Evolutionary conservation across 1,140 invertebrate species (phyloP).

Genomic region (Scaptomyza montana): DNA sequence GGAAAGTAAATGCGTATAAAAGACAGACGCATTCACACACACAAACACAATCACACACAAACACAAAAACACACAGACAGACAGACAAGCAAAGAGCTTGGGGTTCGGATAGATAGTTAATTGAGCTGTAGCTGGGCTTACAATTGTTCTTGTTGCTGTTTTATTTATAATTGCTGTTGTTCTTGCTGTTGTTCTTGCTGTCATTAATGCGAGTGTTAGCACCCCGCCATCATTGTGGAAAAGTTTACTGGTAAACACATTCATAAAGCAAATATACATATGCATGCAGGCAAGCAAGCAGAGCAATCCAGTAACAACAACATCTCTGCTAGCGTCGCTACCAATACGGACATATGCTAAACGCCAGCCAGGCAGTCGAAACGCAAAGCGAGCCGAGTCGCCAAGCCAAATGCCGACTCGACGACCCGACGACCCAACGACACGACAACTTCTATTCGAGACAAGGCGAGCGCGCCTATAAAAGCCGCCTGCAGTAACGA

Average conservation of each 20-base stretch:
- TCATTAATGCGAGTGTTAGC: constrained; percentile 80
- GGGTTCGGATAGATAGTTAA: constrained; percentile 68
- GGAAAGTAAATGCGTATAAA: constrained; percentile 65
- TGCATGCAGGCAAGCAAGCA: constrained; percentile 35
- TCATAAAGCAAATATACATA: constrained; percentile 75
- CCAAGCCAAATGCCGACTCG: neutral
- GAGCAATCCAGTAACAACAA: neutral
- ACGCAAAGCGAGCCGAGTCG: constrained; percentile 19
- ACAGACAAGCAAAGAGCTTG: constrained; percentile 1
- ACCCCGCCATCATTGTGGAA: constrained; percentile 47
- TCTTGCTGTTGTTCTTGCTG: constrained; percentile 58
- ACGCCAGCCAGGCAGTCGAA: constrained; percentile 37
- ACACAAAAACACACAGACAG: neutral
- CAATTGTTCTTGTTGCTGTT: constrained; percentile 68
- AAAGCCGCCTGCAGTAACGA: constrained; percentile 49
- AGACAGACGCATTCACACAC: constrained; percentile 35
- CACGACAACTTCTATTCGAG: no score
- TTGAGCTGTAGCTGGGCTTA: constrained; percentile 76
- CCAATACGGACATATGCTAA: constrained; percentile 70
- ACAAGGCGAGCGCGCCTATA: constrained; percentile 38
- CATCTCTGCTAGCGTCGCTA: constrained; percentile 35
- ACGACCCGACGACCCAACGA: neutral
- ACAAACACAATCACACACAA: constrained; percentile 6
- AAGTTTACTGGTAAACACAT: constrained; percentile 81
- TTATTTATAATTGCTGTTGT: constrained; percentile 38